phyloP scores from a whole-genome alignment of 2,113 vertebrate genomes.

The Melanocharis versteri region DNA sequence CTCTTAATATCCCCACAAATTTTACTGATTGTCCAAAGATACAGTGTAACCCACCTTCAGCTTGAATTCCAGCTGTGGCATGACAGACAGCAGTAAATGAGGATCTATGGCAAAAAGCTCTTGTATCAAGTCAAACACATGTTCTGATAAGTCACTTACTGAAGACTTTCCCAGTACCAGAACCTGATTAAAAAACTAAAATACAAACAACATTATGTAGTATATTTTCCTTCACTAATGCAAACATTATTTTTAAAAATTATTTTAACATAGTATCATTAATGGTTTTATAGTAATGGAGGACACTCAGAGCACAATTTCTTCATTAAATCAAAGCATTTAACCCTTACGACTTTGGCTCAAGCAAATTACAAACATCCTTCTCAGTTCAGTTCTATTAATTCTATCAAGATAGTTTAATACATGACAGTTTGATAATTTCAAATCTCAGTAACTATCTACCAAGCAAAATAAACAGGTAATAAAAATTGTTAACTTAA shows the following conservation, averaged over 20 bases:
- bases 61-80: constrained; percentile 99
- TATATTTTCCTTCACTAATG: neutral
- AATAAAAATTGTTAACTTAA: neutral
- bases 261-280: neutral
- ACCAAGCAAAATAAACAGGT: neutral
- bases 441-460: neutral
- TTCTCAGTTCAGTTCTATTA: neutral
- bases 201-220: neutral
- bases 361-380: neutral
- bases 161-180: constrained; percentile 97
- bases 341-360: neutral
- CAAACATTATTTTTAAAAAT: neutral
- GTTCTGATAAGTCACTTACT: constrained; percentile 97
- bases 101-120: constrained; percentile 98
- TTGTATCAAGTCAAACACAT: constrained; percentile 98
- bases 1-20: neutral
- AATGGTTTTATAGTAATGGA: neutral
- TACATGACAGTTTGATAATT: neutral
- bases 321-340: neutral
- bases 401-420: neutral
- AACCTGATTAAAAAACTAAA: constrained; percentile 98
- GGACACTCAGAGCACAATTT: neutral
- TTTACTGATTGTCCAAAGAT: neutral
- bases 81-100: constrained; percentile 92
- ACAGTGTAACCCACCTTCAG: constrained; percentile 81